Conservation (phyloP, 2,888 invertebrate genomes). For the Stenichneumon culpator region DNA sequence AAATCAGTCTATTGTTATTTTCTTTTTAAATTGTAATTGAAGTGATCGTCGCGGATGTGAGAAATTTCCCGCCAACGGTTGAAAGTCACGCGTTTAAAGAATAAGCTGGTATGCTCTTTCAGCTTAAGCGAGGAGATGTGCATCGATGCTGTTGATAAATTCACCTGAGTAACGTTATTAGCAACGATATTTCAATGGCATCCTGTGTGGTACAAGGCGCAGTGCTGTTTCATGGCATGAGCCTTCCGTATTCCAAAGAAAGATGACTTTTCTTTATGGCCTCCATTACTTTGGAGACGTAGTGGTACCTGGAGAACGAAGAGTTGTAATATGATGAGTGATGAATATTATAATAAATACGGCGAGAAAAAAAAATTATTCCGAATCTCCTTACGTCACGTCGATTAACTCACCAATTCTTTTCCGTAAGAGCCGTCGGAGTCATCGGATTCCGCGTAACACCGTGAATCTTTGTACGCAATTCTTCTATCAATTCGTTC, state of each 20-base stretch:
- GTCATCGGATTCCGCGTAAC: constrained; percentile 90
- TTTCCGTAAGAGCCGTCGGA: constrained; percentile 91
- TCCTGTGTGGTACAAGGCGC: neutral
- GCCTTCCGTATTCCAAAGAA: constrained; percentile 93
- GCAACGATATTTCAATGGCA: constrained; percentile 33
- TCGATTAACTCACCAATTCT: constrained; percentile 88
- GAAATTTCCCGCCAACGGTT: neutral
- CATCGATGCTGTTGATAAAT: constrained; percentile 2
- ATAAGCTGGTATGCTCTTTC: neutral
- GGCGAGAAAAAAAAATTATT: neutral
- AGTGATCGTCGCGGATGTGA: neutral
- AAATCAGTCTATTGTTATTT: neutral
- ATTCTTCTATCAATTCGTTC: constrained; percentile 87
- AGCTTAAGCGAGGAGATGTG: neutral
- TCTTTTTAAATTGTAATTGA: neutral
- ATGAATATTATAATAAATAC: constrained; percentile 39
- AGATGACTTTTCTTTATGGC: constrained; percentile 93
- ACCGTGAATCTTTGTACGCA: constrained; percentile 90
- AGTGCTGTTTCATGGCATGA: constrained; percentile 87
- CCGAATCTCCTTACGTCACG: constrained; percentile 17
- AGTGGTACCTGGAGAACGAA: constrained; percentile 88
- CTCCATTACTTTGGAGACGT: constrained; percentile 94
- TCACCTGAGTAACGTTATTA: constrained; percentile 40
- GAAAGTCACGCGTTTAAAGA: neutral
- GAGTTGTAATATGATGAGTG: constrained; percentile 49